phyloP scores from a whole-genome alignment of 2,797 vertebrate species.

The Saxicola maurus region DNA sequence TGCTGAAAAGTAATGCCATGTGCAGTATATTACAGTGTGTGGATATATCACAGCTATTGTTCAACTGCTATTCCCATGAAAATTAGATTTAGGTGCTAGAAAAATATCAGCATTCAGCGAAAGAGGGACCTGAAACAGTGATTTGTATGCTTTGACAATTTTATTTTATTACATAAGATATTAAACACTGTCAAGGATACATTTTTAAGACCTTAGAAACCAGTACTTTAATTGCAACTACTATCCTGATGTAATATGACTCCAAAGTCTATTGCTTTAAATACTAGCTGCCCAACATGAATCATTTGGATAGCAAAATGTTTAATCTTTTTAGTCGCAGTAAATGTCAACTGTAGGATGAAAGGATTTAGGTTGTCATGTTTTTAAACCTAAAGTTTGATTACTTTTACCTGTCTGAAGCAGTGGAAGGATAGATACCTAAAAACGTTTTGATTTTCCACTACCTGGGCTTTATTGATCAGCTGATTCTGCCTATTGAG shows the following conservation, averaged over 20 bases:
- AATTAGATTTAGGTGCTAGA: not conserved
- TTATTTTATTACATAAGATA: not conserved
- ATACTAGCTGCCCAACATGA: constrained; percentile 68
- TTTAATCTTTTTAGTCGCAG: constrained; percentile 65
- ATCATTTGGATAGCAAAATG: constrained; percentile 67
- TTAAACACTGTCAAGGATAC: not conserved
- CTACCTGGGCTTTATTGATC: not conserved
- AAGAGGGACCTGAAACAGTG: not conserved
- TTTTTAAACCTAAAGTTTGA: constrained; percentile 65
- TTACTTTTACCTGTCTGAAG: constrained; percentile 9
- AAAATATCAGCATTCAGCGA: not conserved
- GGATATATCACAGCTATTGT: not conserved
- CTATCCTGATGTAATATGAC: constrained; percentile 52
- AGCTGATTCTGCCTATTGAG: constrained; percentile 14
- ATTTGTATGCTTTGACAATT: not conserved
- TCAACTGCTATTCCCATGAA: not conserved
- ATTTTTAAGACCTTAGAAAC: constrained; percentile 61
- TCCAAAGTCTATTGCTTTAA: constrained; percentile 72
- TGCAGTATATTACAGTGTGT: not conserved
- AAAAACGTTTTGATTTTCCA: not conserved
- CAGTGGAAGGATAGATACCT: not conserved
- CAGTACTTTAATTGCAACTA: constrained; percentile 55
- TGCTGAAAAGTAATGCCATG: not conserved
- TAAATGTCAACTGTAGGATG: constrained; percentile 68
- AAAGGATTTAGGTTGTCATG: constrained; percentile 63